Conservation (phyloP, 1,140 invertebrate species). For the Heliothis subflexa region DNA sequence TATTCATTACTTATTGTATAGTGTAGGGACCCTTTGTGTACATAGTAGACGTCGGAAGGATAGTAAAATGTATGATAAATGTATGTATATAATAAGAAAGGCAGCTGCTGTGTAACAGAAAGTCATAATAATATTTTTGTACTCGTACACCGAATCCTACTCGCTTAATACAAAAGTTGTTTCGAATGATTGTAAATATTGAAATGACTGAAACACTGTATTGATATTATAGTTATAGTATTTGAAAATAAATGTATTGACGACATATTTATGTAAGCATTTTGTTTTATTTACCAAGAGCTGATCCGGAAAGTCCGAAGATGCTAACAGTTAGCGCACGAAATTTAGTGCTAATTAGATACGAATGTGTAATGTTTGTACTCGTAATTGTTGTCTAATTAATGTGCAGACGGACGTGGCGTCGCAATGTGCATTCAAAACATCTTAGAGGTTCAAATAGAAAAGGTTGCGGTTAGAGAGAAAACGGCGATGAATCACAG, state of each 20-base stretch:
- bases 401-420: conserved; percentile 4
- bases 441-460: not conserved
- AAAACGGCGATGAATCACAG: conserved; percentile 5
- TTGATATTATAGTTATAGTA: conserved; percentile 52
- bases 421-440: not conserved
- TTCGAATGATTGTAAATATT: conserved; percentile 52
- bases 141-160: conserved; percentile 19
- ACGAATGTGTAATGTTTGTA: conserved; percentile 35
- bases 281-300: conserved; percentile 36
- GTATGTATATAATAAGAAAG: conserved; percentile 34
- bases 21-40: conserved; percentile 37
- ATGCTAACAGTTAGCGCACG: conserved; percentile 25
- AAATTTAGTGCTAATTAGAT: conserved; percentile 31
- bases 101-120: conserved; percentile 41
- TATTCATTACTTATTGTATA: conserved; percentile 44
- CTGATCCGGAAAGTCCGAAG: not conserved
- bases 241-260: conserved; percentile 54
- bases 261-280: conserved; percentile 38
- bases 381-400: conserved; percentile 32
- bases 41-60: conserved; percentile 35
- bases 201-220: conserved; percentile 56
- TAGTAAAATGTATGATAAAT: conserved; percentile 14
- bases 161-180: conserved; percentile 41
- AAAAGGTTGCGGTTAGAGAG: not conserved
- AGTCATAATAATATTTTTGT: conserved; percentile 47